Evolutionary conservation across 2,888 invertebrate genomes (phyloP), one percentile per base, ranked within the genome.

Genomic region (Volucella inanis): DNA sequence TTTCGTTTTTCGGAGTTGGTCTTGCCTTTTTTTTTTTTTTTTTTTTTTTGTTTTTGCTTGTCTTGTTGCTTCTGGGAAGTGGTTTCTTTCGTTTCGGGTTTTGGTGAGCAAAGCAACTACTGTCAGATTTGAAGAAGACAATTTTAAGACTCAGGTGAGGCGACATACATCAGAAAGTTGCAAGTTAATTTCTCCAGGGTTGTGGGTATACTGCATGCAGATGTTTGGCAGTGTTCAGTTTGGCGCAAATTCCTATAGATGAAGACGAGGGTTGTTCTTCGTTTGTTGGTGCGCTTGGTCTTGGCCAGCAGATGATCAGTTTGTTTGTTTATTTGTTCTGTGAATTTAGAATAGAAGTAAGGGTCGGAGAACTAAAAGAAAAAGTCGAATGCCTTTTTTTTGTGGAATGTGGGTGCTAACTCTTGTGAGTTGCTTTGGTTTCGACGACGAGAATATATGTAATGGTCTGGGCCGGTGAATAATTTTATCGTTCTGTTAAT

Each of bases 181-280:
- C 4, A 12, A 14, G 31, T 18, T 47, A n/a, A 22, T 15, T 9
- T 54, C 6, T 12, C 43, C 11, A 14, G 59, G 6, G 14, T 50
- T 10, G 8, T 22, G 22, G 12, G 6, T 4, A 11, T 22, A 1
- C 10, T 14, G 22, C 52, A 12, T 12, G 31, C 31, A 31, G 31
- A 1, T 18, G 22, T 52, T 10, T 22, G 52, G 8, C 18, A 22
- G 9, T 52, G n/a, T 3, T 38, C 6, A 4, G 49, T 78, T 78
- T 55, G 78, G 78, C 78, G 78, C 78, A 78, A 78, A 77, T 77
- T 78, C 64, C 64, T 10, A 64, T 64, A 43, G 47, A 41, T n/a
- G 43, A 31, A 6, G 31, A 10, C 8, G 18, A 14, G 50, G 77
- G 22, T 61, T 52, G 39, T 50, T 39, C 43, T 22, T 59, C 15